Evolutionary conservation across 2,888 invertebrate genomes (phyloP), one percentile per base, ranked within the genome.

Genomic region (Napeogenes inachia): DNA sequence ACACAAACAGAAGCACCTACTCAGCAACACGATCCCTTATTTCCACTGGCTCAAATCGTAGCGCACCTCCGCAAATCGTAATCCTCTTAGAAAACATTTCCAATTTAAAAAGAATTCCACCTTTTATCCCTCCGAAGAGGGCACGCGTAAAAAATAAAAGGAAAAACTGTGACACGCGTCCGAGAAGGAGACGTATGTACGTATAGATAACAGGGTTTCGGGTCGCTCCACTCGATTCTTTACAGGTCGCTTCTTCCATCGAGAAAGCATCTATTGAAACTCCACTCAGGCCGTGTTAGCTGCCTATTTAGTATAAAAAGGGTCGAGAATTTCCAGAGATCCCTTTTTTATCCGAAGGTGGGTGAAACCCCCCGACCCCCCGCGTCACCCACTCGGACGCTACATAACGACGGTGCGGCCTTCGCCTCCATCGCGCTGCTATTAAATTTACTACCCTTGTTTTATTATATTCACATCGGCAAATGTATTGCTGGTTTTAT

Each of bases 271-370:
- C 89, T 86, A 90, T 89, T 90, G 90, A 90, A 89, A 87, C 89
- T 89, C 89, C 90, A 89, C 90, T 89, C 89, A 88, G 89, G 80
- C 86, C 86, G 88, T 87, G 90, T 89, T 89, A 88, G 87, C 89
- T 89, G 89, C 89, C 90, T 90, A 87, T 90, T 90, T 89, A 90
- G 90, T 89, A 89, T 89, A 89, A 89, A 90, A 90, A 89, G 89
- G 89, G 87, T 87, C 89, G 87, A 85, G 85, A 84, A 81, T 85
- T 87, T 84, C 82, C 78, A 77, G 82, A 87, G 85, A 87, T 87
- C 85, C 42, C 87, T 89, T 90, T 84, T 89, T 89, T 88, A 87
- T 84, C 85, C 83, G 79, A 70, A 78, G 83, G 84, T 75, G 82
- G 83, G 72, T 67, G 73, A 21, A 21, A 21, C 21, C 21, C 21